These are phyloP conservation scores for Syngnathus scovelli DNA, from an alignment of 2,113 vertebrate species.

Conservation along the genomic window DNA sequence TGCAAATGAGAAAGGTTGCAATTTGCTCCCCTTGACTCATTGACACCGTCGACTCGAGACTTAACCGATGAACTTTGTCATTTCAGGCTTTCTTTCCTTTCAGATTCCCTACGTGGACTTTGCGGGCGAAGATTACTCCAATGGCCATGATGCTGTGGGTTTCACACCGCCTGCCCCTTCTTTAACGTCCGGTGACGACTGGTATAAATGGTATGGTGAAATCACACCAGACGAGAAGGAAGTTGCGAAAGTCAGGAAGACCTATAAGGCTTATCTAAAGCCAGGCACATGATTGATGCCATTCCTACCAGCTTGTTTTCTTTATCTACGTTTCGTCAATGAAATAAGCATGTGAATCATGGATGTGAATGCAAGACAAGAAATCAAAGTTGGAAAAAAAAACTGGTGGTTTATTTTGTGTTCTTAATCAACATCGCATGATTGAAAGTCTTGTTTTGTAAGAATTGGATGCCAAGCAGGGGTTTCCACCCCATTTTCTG, in stretches of 20 bases:
- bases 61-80: not conserved
- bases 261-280: conserved; percentile 75
- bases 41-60: not conserved
- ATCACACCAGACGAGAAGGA: conserved; percentile 68
- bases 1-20: too few relatives aligned
- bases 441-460: conserved; percentile 7
- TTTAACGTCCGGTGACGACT: conserved; percentile 48
- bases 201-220: conserved; percentile 85
- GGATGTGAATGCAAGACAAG: conserved; percentile 18
- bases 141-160: conserved; percentile 77
- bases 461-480: not conserved
- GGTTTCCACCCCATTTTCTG: conserved; percentile 7
- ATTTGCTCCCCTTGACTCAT: too few relatives aligned
- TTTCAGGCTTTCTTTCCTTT: conserved; percentile 75
- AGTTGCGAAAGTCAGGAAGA: conserved; percentile 71
- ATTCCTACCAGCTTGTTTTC: not conserved
- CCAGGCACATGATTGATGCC: conserved; percentile 5
- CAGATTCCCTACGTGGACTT: conserved; percentile 69
- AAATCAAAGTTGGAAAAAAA: conserved; percentile 46
- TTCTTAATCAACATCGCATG: not conserved
- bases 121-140: conserved; percentile 72
- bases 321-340: not conserved
- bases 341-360: too few relatives aligned
- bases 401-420: conserved; percentile 36
- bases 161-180: conserved; percentile 66